phyloP scores from a whole-genome alignment of 1,140 invertebrate genomes.

The Druon quercuslanigerum region DNA sequence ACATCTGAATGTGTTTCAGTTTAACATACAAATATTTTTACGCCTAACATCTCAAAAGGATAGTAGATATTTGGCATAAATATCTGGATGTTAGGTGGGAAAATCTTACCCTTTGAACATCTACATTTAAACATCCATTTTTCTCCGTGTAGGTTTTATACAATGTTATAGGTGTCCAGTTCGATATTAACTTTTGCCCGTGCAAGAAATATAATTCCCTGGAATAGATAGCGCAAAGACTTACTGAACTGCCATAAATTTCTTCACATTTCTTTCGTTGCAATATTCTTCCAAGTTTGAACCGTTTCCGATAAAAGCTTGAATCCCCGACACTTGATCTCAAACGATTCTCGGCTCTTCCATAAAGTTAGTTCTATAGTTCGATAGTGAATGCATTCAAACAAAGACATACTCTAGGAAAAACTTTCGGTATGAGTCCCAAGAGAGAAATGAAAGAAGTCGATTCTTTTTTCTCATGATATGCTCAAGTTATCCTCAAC shows the following conservation, averaged over 20 bases:
- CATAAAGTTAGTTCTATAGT: constrained; percentile 50
- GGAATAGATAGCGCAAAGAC: constrained; percentile 64
- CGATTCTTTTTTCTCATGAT: not conserved
- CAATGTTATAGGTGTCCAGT: not conserved
- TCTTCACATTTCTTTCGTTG: constrained; percentile 55
- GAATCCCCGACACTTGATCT: constrained; percentile 55
- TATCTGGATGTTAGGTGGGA: no score
- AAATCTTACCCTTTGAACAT: no score
- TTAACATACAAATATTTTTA: no score
- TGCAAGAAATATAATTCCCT: constrained; percentile 61
- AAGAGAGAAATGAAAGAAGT: constrained; percentile 3
- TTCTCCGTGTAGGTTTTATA: no score
- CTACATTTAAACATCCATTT: no score
- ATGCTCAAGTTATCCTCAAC: not conserved
- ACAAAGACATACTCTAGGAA: constrained; percentile 46
- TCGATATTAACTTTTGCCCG: not conserved
- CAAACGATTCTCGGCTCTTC: constrained; percentile 50
- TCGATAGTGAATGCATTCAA: constrained; percentile 58
- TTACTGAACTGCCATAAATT: constrained; percentile 66
- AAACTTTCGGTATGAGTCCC: constrained; percentile 46
- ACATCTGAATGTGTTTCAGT: no score
- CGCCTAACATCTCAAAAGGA: no score
- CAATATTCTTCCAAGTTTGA: constrained; percentile 64
- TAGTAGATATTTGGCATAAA: no score
- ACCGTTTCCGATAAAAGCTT: constrained; percentile 67